Evolutionary conservation across 2,888 invertebrate genomes (phyloP).

Genomic region (Slavum lentiscoides): DNA sequence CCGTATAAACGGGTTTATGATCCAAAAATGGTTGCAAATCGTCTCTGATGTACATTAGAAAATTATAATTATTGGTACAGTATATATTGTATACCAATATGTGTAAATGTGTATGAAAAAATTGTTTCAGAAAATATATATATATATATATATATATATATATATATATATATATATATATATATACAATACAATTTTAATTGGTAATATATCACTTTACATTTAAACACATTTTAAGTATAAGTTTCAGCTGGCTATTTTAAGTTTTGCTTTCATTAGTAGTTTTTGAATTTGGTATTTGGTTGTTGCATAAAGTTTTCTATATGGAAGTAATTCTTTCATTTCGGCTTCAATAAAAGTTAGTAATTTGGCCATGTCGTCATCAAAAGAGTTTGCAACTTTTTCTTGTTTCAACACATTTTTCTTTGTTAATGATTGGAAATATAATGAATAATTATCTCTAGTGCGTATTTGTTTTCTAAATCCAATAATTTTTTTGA

Average conservation of each 20-base stretch:
- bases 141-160: too few species aligned
- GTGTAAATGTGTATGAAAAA: too few species aligned
- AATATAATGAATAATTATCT: conserved; percentile 40
- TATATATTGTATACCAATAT: too few species aligned
- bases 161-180: too few species aligned
- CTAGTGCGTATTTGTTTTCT: conserved; percentile 15
- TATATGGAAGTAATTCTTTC: conserved; percentile 14
- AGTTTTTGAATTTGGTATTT: conserved; percentile 45
- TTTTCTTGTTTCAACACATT: neutral
- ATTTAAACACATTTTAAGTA: neutral
- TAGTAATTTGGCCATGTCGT: conserved; percentile 9
- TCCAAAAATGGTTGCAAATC: too few species aligned
- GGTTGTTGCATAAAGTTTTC: conserved; percentile 26
- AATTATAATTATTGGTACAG: too few species aligned
- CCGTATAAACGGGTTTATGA: too few species aligned
- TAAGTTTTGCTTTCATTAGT: conserved; percentile 29
- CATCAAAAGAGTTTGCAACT: neutral
- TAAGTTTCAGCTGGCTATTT: neutral
- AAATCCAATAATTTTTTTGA: conserved; percentile 27
- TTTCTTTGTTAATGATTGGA: neutral
- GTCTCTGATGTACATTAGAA: too few species aligned
- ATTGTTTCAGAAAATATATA: too few species aligned
- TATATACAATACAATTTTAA: too few species aligned
- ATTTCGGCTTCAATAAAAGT: conserved; percentile 24
- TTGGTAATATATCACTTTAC: neutral